Evolutionary conservation across 2,797 vertebrate species (phyloP).

Genomic region (Staurois parvus): DNA sequence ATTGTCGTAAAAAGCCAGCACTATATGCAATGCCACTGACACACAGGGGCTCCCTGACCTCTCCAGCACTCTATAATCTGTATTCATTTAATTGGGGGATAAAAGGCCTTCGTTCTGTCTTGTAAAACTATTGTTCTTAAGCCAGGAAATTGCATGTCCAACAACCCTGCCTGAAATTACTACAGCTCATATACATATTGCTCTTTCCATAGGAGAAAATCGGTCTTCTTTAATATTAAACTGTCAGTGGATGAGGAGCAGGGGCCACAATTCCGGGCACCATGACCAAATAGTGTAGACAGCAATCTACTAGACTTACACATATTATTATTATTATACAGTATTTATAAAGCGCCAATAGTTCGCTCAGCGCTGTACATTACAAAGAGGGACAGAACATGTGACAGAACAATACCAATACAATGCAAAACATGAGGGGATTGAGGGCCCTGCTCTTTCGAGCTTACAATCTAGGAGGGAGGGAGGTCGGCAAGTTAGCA

Average conservation of each 20-base stretch:
- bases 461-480: too few relatives aligned
- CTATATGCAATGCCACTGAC: conserved; percentile 26
- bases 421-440: too few relatives aligned
- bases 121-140: conserved; percentile 11
- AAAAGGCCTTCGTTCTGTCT: conserved; percentile 10
- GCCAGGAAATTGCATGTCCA: conserved; percentile 8
- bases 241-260: not conserved
- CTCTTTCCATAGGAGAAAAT: not conserved
- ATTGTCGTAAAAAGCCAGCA: conserved; percentile 23
- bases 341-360: too few relatives aligned
- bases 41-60: conserved; percentile 26
- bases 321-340: too few relatives aligned
- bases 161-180: not conserved
- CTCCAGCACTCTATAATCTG: conserved; percentile 25
- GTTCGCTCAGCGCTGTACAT: too few relatives aligned
- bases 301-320: not conserved
- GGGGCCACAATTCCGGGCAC: not conserved
- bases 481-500: too few relatives aligned
- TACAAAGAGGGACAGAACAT: too few relatives aligned
- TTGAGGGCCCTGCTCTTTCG: too few relatives aligned
- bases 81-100: conserved; percentile 22
- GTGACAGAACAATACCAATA: too few relatives aligned
- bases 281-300: not conserved
- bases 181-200: not conserved
- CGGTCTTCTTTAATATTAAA: not conserved